These are phyloP conservation scores for Pteromalus puparum DNA, from an alignment of 1,140 invertebrate genomes.

Conservation along the genomic window DNA sequence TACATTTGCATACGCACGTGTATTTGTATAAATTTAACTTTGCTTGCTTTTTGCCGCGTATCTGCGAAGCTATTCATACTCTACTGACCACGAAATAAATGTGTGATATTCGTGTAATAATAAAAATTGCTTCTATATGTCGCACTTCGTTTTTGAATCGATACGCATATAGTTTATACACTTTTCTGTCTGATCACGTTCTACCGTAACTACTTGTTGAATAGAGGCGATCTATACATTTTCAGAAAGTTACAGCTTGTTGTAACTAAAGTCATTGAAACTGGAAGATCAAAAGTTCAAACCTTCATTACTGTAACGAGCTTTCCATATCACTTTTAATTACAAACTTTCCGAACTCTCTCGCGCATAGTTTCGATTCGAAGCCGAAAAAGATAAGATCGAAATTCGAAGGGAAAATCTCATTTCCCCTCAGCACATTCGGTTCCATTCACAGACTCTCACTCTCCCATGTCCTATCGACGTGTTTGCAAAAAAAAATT, in stretches of 20 bases:
- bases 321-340: neutral
- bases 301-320: neutral
- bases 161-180: no score
- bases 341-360: neutral
- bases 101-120: no score
- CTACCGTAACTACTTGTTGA: neutral
- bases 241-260: neutral
- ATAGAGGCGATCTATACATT: neutral
- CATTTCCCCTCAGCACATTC: neutral
- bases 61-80: no score
- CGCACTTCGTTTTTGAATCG: no score
- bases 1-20: no score
- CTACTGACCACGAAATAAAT: no score
- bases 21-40: no score
- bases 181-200: neutral
- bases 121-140: no score
- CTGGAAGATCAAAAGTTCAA: neutral
- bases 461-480: neutral
- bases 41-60: no score
- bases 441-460: no score
- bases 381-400: neutral
- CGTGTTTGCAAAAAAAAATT: neutral
- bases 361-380: neutral
- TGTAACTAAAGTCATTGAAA: neutral
- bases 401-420: neutral